Evolutionary conservation across 2,888 invertebrate species (phyloP), one percentile per base, ranked within the genome.

Genomic region (Zootermopsis nevadensis): DNA sequence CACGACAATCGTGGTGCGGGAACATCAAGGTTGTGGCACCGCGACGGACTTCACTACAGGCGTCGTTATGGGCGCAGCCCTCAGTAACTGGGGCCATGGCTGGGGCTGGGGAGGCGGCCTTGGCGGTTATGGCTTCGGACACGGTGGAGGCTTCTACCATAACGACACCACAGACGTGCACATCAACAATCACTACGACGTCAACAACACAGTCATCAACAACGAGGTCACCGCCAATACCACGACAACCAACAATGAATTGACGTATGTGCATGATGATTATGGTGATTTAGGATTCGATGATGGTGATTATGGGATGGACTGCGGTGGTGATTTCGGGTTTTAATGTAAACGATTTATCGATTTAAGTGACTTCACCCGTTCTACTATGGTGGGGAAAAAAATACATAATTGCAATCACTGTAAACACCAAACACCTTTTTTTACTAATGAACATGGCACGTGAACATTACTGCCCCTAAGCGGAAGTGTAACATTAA

Each of bases 31-130:
- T n/a, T 76, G 83, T 53, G 82, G 83, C 53, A 83, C 83, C 33
- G n/a, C n/a, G 83, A 85, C 33, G 12, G 86, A 86, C 81, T 83
- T 86, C 81, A 83, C 86, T 90, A 93, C 94, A 88, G 94, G 94
- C 88, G 90, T 94, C 86, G 93, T 94, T 87, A 93, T 94, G 91
- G 93, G 93, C 79, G 94, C 94, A 90, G 93, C 93, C 1, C 92
- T 87, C 67, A 85, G 83, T 80, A 93, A 88, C 91, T 95, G 94
- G 94, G 94, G 94, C 7, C 94, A 94, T 86, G 94, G 94, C 77
- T 94, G 94, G 94, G 84, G 85, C 0, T 84, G 83, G 82, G 84
- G 85, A 24, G 84, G 86, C 38, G 85, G 85, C 60, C 84, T 84
- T 83, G 81, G 84, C n/a, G 81, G 83, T 38, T 48, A 72, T 27